Base-by-base conservation (phyloP, 2,888 invertebrate genomes). In the Plebejus argus region DNA sequence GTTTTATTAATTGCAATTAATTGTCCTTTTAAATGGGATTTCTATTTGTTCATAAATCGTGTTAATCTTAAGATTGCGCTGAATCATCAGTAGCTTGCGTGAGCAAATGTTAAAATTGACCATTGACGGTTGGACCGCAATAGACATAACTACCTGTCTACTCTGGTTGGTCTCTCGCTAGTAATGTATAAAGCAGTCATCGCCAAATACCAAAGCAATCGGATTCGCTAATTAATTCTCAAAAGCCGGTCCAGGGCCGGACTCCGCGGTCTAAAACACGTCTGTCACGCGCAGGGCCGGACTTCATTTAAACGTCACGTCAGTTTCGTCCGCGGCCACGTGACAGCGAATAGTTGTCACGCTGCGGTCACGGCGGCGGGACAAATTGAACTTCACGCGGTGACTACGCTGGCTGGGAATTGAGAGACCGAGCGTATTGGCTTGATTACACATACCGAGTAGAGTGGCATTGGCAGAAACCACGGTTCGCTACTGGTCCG, bases 291-390 rank as follows among this genome's bases (percentile, higher is more conserved):
- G 28, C 66, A 66, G 28, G 33, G 18, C 33, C 28, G 66, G 66
- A 66, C 66, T 66, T 28, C 6, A 66, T 66, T 66, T 33, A 53
- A 66, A 66, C 33, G 66, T 66, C 66, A 66, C 28, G 18, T 66
- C 66, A 61, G 61, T 23, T 58, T 58, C 39, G 49, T 53, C 74
- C 74, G 74, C 53, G 28, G 23, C n/a, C 53, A 66, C 66, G 66
- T 78, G 78, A 70, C 71, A 39, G 78, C 35, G 61, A 56, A 66
- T 76, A 76, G 78, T 76, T 78, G 78, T 79, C 79, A 78, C 39
- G 53, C 18, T 58, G 61, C 45, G 53, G 74, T 53, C 49, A 72
- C 72, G 72, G 45, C 72, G 72, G 70, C 58, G 49, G 56, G 74
- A 77, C 76, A 77, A 79, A 78, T 78, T 78, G 79, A 79, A 77